These are phyloP conservation scores for Coregonus ussuriensis DNA, from an alignment of 2,797 vertebrate genomes.

Conservation along the genomic window DNA sequence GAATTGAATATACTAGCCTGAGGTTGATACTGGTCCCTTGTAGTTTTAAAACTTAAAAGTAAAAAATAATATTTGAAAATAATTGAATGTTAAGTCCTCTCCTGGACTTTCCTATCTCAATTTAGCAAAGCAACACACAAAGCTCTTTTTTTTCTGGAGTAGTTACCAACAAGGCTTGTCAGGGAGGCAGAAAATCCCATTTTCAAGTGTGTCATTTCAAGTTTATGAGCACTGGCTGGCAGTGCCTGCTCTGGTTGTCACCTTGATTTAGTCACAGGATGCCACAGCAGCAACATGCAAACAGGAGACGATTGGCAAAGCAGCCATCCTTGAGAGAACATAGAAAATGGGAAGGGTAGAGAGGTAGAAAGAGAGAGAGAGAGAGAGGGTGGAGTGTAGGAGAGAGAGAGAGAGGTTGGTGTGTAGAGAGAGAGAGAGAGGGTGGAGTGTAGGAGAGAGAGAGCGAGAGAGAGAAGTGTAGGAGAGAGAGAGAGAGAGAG, in stretches of 20 bases:
- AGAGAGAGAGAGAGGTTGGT: neutral
- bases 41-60: neutral
- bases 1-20: neutral
- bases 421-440: neutral
- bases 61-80: too few species aligned
- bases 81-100: neutral
- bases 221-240: constrained; percentile 18
- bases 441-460: neutral
- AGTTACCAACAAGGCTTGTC: constrained; percentile 14
- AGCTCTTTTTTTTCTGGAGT: too few species aligned
- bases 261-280: constrained; percentile 5
- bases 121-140: neutral
- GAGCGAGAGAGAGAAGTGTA: too few species aligned
- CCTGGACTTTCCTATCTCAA: constrained; percentile 15
- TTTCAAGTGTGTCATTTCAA: constrained; percentile 33
- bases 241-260: constrained; percentile 34
- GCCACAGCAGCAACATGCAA: neutral
- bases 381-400: neutral
- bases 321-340: constrained; percentile 32
- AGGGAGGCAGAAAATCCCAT: constrained; percentile 23
- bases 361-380: neutral
- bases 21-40: neutral
- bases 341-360: neutral
- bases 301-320: constrained; percentile 17
- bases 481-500: neutral